These are phyloP conservation scores for Mustela nigripes DNA, from an alignment of 2,113 vertebrate species.

Conservation along the genomic window DNA sequence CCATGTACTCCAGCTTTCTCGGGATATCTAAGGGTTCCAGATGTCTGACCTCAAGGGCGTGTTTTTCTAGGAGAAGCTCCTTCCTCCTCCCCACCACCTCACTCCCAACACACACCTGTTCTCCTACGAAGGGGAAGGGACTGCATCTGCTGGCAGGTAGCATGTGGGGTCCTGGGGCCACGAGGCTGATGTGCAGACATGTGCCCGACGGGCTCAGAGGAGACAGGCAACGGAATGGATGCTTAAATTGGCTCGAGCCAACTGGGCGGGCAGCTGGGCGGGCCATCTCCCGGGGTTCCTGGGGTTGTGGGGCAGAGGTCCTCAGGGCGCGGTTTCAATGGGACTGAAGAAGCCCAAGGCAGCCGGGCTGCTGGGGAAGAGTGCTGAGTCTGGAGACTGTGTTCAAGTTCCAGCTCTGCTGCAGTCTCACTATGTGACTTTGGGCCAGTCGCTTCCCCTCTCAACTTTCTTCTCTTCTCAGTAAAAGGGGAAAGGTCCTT, in stretches of 20 bases:
- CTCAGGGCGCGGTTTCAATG: neutral
- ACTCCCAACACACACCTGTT: neutral
- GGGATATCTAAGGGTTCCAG: neutral
- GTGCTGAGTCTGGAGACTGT: neutral
- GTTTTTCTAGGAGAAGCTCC: neutral
- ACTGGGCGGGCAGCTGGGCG: neutral
- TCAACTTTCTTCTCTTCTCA: neutral
- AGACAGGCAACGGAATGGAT: neutral
- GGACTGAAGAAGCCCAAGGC: neutral
- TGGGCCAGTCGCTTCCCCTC: too few species aligned
- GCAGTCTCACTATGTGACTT: neutral
- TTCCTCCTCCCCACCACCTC: neutral
- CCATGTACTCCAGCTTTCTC: neutral
- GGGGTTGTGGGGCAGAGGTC: too few species aligned
- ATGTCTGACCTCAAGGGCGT: neutral
- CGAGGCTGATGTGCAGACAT: neutral
- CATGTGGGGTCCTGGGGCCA: accelerated
- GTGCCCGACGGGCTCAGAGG: neutral
- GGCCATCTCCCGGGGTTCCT: neutral
- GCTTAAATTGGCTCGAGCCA: neutral
- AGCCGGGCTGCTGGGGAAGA: neutral
- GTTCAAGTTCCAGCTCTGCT: neutral
- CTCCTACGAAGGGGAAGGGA: neutral
- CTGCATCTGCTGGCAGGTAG: accelerated
- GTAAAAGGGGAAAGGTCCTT: neutral